Conservation (phyloP, 2,888 invertebrate species). For the Troglohyphantes excavatus region DNA sequence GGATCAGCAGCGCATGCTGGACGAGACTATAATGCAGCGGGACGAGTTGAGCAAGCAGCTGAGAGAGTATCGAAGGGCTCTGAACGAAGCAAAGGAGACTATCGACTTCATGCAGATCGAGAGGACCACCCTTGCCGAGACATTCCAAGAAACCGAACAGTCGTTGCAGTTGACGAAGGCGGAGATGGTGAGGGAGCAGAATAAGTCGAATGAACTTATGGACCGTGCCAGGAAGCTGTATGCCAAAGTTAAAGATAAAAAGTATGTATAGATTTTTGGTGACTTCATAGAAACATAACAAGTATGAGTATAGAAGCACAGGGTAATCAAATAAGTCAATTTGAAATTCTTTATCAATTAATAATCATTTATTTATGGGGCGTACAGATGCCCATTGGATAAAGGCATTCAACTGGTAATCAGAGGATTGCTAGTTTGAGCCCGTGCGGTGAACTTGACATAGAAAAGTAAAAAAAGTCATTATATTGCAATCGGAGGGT, state of each 20-base stretch:
- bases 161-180: conserved; percentile 57
- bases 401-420: no score
- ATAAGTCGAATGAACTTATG: conserved; percentile 70
- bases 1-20: conserved; percentile 67
- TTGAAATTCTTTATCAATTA: no score
- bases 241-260: conserved; percentile 76
- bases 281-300: no score
- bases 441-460: no score
- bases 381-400: no score
- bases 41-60: conserved; percentile 59
- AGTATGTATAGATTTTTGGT: conserved; percentile 55
- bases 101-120: conserved; percentile 79
- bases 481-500: no score
- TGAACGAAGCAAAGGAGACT: conserved; percentile 75
- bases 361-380: no score
- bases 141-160: conserved; percentile 77
- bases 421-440: no score
- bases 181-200: conserved; percentile 69
- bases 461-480: no score
- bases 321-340: no score
- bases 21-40: conserved; percentile 28
- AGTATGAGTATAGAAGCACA: no score
- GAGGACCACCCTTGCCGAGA: conserved; percentile 75
- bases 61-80: conserved; percentile 33
- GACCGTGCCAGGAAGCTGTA: conserved; percentile 74